Conservation (phyloP, 2,113 vertebrate species). For the Ophthalmolycus amberensis region DNA sequence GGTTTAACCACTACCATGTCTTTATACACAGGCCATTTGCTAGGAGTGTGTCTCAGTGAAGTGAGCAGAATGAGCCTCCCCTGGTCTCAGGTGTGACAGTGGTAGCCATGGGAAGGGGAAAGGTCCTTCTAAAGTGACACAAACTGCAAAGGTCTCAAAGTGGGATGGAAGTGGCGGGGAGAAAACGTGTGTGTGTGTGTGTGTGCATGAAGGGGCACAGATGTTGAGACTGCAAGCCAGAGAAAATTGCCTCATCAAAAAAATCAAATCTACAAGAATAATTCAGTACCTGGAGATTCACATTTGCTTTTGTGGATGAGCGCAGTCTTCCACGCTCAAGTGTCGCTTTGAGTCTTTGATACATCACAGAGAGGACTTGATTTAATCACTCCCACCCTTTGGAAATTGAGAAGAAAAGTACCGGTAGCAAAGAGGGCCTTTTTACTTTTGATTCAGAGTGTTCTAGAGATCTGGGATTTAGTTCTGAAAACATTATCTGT, state of each 20-base stretch:
- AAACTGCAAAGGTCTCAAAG: slow-evolving; percentile 33
- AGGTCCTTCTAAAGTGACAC: slow-evolving; percentile 36
- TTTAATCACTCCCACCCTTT: slow-evolving; percentile 50
- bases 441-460: slow-evolving; percentile 31
- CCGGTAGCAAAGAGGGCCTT: slow-evolving; percentile 13
- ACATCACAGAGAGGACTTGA: slow-evolving; percentile 54
- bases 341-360: slow-evolving; percentile 51
- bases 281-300: slow-evolving; percentile 39
- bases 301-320: slow-evolving; percentile 58
- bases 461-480: slow-evolving; percentile 33
- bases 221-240: background rate
- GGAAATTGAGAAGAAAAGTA: slow-evolving; percentile 30
- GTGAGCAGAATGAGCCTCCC: background rate
- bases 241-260: slow-evolving; percentile 13
- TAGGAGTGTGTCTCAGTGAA: background rate
- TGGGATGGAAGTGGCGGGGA: slow-evolving; percentile 23
- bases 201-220: background rate
- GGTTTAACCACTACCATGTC: background rate
- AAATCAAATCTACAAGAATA: slow-evolving; percentile 32
- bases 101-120: slow-evolving; percentile 8
- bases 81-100: slow-evolving; percentile 42
- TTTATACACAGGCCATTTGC: background rate
- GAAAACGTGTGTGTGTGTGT: slow-evolving; percentile 6
- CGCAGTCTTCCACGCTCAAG: slow-evolving; percentile 4
- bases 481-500: slow-evolving; percentile 19